Conservation (phyloP, 2,888 invertebrate genomes). For the Leptopilina myrica region DNA sequence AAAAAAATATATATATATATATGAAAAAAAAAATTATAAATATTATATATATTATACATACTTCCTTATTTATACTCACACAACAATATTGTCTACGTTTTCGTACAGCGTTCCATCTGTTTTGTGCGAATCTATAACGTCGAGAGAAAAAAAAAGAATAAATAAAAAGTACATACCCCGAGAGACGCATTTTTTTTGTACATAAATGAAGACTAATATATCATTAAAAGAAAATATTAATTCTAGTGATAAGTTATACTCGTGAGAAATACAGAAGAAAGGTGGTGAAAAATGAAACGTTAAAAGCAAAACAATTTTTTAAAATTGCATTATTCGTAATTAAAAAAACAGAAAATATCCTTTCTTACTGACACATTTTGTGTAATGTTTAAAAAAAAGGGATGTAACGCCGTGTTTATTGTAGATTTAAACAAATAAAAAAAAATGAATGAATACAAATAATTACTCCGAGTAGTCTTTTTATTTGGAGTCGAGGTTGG, state of each 20-base stretch:
- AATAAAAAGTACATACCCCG: neutral
- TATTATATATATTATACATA: constrained; percentile 42
- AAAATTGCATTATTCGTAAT: constrained; percentile 28
- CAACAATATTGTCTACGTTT: constrained; percentile 44
- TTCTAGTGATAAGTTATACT: constrained; percentile 44
- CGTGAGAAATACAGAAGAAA: constrained; percentile 18
- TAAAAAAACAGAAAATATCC: neutral
- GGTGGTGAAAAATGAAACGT: constrained; percentile 7
- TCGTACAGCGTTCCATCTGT: constrained; percentile 40
- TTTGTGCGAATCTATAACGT: constrained; percentile 32
- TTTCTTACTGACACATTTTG: neutral
- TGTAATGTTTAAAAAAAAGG: too few species aligned
- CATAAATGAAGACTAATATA: constrained; percentile 53
- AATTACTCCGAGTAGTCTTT: constrained; percentile 27
- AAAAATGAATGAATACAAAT: neutral
- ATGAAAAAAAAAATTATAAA: constrained; percentile 27
- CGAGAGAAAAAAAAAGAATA: too few species aligned
- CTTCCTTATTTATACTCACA: constrained; percentile 54
- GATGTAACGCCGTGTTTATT: constrained; percentile 28
- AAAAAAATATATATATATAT: constrained; percentile 35
- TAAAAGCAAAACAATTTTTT: constrained; percentile 34
- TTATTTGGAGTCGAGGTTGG: constrained; percentile 41
- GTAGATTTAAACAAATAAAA: constrained; percentile 3
- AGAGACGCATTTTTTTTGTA: constrained; percentile 45
- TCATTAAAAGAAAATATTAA: constrained; percentile 47